A percentile compares a stretch with the other conserved stretches of the same genome.
Evolutionary conservation across 2,113 vertebrate species (phyloP).

Genomic region (Symphodus melops): DNA sequence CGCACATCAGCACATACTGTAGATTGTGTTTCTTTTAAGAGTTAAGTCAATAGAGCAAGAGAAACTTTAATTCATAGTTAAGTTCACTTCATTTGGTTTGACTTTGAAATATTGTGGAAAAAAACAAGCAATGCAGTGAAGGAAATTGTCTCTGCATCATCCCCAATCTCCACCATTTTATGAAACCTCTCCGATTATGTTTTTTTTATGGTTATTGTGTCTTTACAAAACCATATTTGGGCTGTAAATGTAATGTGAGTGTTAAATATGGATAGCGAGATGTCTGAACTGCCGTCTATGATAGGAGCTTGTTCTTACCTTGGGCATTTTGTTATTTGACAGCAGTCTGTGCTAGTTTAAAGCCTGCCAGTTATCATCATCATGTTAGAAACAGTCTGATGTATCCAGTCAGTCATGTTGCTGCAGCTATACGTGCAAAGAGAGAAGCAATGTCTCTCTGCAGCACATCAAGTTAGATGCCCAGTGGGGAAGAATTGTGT

Average conservation of each 20-base stretch:
- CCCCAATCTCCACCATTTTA: no score
- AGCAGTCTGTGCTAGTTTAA: conserved; percentile 26
- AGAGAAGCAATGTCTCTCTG: conserved; percentile 35
- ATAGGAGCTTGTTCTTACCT: conserved; percentile 16
- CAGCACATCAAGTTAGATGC: conserved; percentile 28
- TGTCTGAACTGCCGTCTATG: background rate
- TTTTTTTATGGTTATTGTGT: no score
- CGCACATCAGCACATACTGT: no score
- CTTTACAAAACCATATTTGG: background rate
- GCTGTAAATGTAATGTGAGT: background rate
- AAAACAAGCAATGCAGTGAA: background rate
- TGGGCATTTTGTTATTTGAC: conserved; percentile 12
- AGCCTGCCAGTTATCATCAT: conserved; percentile 2
- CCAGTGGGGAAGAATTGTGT: conserved; percentile 36
- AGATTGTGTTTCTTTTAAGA: background rate
- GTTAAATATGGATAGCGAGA: background rate
- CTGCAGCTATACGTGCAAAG: conserved; percentile 24
- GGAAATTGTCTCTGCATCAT: no score
- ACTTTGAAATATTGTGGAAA: conserved; percentile 10
- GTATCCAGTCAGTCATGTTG: conserved; percentile 16
- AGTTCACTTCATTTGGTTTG: conserved; percentile 13
- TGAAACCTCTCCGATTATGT: no score
- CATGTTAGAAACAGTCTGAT: conserved; percentile 7
- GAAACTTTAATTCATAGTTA: conserved; percentile 2
- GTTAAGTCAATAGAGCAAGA: background rate